Evolutionary conservation across 2,797 vertebrate species (phyloP), one percentile per base, ranked within the genome.

Genomic region (Florisuga fusca): DNA sequence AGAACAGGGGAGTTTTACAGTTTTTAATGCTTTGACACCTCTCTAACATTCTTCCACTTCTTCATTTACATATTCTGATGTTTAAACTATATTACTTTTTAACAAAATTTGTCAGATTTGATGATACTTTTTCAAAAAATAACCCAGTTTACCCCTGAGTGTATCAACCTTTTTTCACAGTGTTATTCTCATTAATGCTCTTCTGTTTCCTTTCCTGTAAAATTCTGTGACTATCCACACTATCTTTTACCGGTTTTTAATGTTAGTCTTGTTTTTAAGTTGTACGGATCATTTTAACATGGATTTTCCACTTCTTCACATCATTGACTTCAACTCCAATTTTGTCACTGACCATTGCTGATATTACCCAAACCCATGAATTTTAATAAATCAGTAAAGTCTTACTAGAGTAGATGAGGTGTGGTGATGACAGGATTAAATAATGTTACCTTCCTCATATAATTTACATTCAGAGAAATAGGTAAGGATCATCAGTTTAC

Each of bases 121-220:
- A 34, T 78, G 7, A 21, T 0, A 0, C 46, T 67, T 61, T 64
- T 45, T 15, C 0, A 0, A 41, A 54, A 50, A 58, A 12, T 8
- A 50, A 17, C 18, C 15, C 15, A 18, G 3, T 59, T 87, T 87
- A 36, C 29, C 20, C 62, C 8, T n/a, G 79, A 58, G 11, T 2
- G 0, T 55, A 55, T 63, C 41, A 63, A 9, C 12, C 69, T 62
- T 10, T 59, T 83, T 26, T 64, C 2, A 22, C 1, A 2, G 2
- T n/a, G 6, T 33, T 46, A 53, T 80, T 61, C n/a, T 76, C 41
- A 26, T 7, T 41, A 61, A 54, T 10, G 14, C 6, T 41, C 51
- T 79, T 86, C 15, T 33, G 22, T 74, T 90, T 85, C 20, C 29
- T 77, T 63, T 93, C 10, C 29, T 75, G 58, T 9, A 78, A 45